Base-by-base conservation (phyloP, 53 echinoderm and acorn worm genomes). In the Pentamera pediparva region DNA sequence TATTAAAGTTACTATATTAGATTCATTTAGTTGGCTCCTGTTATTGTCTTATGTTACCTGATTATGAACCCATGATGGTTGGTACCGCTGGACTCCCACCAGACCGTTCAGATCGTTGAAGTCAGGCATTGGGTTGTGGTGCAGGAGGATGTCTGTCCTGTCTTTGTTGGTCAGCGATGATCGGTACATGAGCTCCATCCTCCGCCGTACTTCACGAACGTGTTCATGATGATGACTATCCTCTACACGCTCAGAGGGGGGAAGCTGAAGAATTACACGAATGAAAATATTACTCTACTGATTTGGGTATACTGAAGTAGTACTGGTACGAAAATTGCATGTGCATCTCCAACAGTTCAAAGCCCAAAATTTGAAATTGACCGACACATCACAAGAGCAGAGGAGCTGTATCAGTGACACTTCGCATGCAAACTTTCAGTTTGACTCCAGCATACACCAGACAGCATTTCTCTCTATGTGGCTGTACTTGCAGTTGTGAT, bases 61-160 rank as follows among this genome's bases (percentile, higher is more conserved):
- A 78, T 81, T 56, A 11, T 89, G 85, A 32, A 79, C 61, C 96
- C 96, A 96, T 3, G 96, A 96, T 19, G 96, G 96, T 27, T 85
- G 83, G 65, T 96, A 96, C 27, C 96, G 62, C 50, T 87, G 65
- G 29, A 90, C 87, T 24, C 96, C 96, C 62, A 88, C 90, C 13
- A 53, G 36, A 2, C 96, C 96, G 39, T 96, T 79, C 31, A 79
- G 56, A 75, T 96, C 85, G 56, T 88, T 91, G 50, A 77, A 91
- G 82, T 96, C 96, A 8, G 96, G 96, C 78, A 90, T 85, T 24
- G 96, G 96, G 50, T 96, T 96, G 88, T 91, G 87, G 61, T 63
- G 85, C 74, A 91, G 75, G 48, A 96, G 69, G 11, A 96, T 78
- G 19, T 79, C 47, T 2, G 96, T 91, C 70, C 88, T 96, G 53